A percentile compares a stretch with the other conserved stretches of the same genome.
These are phyloP conservation scores for Halictus rubicundus DNA, from an alignment of 1,140 invertebrate genomes.

Conservation along the genomic window DNA sequence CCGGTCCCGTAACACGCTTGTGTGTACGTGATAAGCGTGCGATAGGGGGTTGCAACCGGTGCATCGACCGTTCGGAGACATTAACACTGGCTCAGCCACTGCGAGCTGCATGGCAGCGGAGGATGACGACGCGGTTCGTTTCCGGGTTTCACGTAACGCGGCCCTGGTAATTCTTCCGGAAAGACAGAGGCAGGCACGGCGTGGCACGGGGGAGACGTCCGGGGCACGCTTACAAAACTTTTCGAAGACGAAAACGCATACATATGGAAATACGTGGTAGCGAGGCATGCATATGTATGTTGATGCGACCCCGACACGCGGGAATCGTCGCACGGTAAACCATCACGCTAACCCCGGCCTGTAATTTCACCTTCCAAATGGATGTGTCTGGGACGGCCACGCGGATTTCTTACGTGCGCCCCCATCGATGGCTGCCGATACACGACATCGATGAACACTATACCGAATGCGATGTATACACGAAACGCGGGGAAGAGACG, in stretches of 20 bases:
- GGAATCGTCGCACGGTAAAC: conserved; percentile 10
- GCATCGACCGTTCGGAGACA: conserved; percentile 21
- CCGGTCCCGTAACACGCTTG: too few relatives aligned
- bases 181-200: conserved; percentile 50
- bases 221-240: neutral
- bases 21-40: neutral
- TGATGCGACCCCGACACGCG: conserved; percentile 10
- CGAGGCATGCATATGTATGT: conserved; percentile 13
- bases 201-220: conserved; percentile 36
- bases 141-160: conserved; percentile 9
- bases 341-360: conserved; percentile 42
- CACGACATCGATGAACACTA: conserved; percentile 58
- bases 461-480: conserved; percentile 30
- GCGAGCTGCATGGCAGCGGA: neutral
- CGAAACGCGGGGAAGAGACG: neutral
- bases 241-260: conserved; percentile 50
- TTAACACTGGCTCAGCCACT: conserved; percentile 31
- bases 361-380: conserved; percentile 57
- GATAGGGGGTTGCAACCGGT: neutral
- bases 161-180: conserved; percentile 39
- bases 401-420: conserved; percentile 51
- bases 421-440: conserved; percentile 49
- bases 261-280: conserved; percentile 38
- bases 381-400: conserved; percentile 38
- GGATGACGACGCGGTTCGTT: conserved; percentile 5